A percentile compares a stretch with the other conserved stretches of the same genome.
Evolutionary conservation across 2,888 invertebrate species (phyloP).

Genomic region (Spilosoma lubricipeda): DNA sequence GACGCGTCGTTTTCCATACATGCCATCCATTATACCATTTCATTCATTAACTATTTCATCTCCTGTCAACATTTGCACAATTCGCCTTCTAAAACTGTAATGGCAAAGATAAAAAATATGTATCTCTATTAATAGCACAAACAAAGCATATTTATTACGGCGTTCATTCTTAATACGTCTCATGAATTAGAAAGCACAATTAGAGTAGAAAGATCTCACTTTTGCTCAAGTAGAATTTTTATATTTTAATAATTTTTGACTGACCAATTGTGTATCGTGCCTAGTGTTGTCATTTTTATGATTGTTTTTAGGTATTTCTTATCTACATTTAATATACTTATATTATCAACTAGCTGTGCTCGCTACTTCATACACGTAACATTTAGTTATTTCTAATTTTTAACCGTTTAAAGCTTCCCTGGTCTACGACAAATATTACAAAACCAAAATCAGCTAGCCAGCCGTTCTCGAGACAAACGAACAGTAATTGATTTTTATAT

Average conservation of each 20-base stretch:
- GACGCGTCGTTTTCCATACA: neutral
- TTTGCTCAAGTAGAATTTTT: neutral
- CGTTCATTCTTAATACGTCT: neutral
- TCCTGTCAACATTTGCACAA: neutral
- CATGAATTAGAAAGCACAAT: neutral
- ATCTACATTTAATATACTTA: too few species aligned
- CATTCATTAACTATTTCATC: neutral
- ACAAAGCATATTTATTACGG: neutral
- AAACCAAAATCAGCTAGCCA: too few species aligned
- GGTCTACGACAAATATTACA: too few species aligned
- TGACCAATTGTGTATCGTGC: too few species aligned
- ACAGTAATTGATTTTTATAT: too few species aligned
- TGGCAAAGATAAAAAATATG: neutral
- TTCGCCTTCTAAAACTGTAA: neutral
- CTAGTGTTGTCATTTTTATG: too few species aligned
- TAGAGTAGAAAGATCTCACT: neutral
- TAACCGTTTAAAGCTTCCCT: too few species aligned
- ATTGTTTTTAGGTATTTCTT: neutral
- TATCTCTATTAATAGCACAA: neutral
- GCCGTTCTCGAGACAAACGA: too few species aligned
- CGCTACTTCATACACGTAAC: too few species aligned
- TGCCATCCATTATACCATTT: neutral
- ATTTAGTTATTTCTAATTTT: too few species aligned
- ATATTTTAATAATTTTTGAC: neutral
- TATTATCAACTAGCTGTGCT: too few species aligned